phyloP scores from a whole-genome alignment of 2,888 invertebrate species.

The Cephus rjabovi region DNA sequence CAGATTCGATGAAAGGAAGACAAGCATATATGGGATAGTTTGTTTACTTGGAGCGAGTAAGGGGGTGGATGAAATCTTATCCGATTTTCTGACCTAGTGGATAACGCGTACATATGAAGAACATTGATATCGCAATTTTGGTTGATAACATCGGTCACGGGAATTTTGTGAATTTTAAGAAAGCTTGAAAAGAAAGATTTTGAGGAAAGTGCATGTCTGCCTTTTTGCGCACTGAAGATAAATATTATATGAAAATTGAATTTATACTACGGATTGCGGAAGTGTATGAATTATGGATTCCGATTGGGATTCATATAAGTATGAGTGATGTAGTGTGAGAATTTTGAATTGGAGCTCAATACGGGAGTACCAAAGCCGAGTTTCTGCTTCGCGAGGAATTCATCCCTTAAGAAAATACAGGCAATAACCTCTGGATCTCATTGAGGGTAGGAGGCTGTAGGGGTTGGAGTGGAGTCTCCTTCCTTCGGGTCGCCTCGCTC shows the following conservation, averaged over 20 bases:
- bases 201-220: background rate
- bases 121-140: background rate
- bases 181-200: background rate
- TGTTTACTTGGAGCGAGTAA: background rate
- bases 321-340: background rate
- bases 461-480: constrained; percentile 10
- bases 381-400: constrained; percentile 3
- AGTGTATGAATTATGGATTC: background rate
- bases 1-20: background rate
- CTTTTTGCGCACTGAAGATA: background rate
- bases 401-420: constrained; percentile 59
- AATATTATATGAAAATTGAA: background rate
- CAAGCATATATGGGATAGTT: background rate
- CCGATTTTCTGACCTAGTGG: background rate
- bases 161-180: background rate
- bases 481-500: background rate
- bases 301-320: background rate
- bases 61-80: background rate
- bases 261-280: background rate
- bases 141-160: background rate
- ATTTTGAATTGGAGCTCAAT: background rate
- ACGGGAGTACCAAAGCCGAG: background rate
- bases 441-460: constrained; percentile 37
- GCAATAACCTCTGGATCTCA: constrained; percentile 60
- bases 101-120: background rate